Evolutionary conservation across 1,140 invertebrate genomes (phyloP).

Genomic region (Apolygus lucorum): DNA sequence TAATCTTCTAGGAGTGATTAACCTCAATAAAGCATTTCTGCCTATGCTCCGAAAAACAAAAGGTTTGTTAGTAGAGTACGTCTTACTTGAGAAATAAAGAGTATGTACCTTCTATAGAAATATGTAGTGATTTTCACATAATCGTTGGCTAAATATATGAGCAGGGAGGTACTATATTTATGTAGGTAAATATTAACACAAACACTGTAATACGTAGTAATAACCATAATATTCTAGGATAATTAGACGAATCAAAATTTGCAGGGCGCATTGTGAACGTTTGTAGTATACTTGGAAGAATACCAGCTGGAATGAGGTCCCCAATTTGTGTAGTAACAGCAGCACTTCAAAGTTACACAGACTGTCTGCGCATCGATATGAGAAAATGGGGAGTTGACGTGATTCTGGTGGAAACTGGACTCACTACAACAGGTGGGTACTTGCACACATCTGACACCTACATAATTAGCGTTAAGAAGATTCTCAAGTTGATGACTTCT

Average conservation of each 20-base stretch:
- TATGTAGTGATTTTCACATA: too few relatives aligned
- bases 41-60: conserved; percentile 64
- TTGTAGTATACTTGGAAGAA: conserved; percentile 54
- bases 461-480: too few relatives aligned
- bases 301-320: conserved; percentile 63
- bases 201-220: too few relatives aligned
- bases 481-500: too few relatives aligned
- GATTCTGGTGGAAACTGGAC: conserved; percentile 72
- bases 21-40: conserved; percentile 55
- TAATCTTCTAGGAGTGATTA: conserved; percentile 57
- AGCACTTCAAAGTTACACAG: conserved; percentile 69
- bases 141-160: too few relatives aligned
- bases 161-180: too few relatives aligned
- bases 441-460: neutral
- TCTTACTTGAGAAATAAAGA: too few relatives aligned
- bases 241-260: too few relatives aligned
- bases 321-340: conserved; percentile 65
- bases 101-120: too few relatives aligned
- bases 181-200: too few relatives aligned
- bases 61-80: too few relatives aligned
- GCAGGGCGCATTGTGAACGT: conserved; percentile 39
- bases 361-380: conserved; percentile 72
- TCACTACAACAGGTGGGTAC: conserved; percentile 60
- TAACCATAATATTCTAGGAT: too few relatives aligned
- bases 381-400: conserved; percentile 60